A percentile compares a stretch with the other conserved stretches of the same genome.
These are phyloP conservation scores for Apocheima hispidaria DNA, from an alignment of 2,888 invertebrate species.

Conservation along the genomic window DNA sequence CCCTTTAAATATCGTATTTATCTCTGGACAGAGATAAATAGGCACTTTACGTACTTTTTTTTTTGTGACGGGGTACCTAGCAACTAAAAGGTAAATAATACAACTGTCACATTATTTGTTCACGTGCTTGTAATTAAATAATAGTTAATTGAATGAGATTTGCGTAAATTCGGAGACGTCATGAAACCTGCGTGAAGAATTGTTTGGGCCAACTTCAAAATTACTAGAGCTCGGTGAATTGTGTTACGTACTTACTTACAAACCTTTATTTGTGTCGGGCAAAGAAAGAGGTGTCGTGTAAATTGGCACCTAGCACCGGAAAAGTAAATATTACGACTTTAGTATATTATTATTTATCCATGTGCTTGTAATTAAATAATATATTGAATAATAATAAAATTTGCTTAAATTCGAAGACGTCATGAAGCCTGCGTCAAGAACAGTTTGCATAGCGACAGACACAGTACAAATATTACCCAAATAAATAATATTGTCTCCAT, in stretches of 20 bases:
- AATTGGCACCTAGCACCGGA: background rate
- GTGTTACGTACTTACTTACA: too few relatives aligned
- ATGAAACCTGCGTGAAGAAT: too few relatives aligned
- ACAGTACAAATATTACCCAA: slow-evolving; percentile 4
- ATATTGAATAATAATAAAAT: slow-evolving; percentile 6
- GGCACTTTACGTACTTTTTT: background rate
- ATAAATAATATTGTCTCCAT: background rate
- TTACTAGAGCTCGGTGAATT: too few relatives aligned
- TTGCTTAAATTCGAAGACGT: slow-evolving; percentile 10
- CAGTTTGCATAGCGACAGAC: slow-evolving; percentile 6
- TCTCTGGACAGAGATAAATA: too few relatives aligned
- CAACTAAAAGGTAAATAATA: background rate
- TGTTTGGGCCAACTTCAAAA: too few relatives aligned
- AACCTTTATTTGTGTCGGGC: background rate
- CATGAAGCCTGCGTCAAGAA: background rate
- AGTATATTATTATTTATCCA: slow-evolving; percentile 1
- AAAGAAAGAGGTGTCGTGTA: too few relatives aligned
- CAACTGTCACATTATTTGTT: background rate
- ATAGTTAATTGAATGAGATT: slow-evolving; percentile 6
- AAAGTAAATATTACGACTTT: background rate
- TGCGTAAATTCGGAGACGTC: too few relatives aligned
- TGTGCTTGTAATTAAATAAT: slow-evolving; percentile 5
- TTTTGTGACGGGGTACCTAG: background rate
- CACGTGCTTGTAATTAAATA: slow-evolving; percentile 8
- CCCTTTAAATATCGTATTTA: too few relatives aligned